Evolutionary conservation across 2,797 vertebrate species (phyloP), one percentile per base, ranked within the genome.

Genomic region (Champsocephalus gunnari): DNA sequence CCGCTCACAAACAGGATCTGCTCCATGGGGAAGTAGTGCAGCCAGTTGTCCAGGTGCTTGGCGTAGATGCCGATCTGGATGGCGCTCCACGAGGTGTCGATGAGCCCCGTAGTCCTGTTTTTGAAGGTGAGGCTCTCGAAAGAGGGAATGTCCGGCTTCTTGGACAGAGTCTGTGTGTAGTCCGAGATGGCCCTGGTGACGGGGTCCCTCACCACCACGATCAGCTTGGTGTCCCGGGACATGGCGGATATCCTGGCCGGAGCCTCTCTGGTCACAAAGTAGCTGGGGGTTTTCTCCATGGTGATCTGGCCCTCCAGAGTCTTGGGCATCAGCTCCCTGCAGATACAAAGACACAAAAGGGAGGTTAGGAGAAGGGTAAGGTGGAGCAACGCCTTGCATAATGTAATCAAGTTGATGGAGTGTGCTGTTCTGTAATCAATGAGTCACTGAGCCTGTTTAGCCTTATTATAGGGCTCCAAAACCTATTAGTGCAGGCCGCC

Each of bases 251-350:
- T 97, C 81, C 97, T 94, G 1, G 95, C 95, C 0, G 97, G 97
- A 32, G 96, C 96, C 87, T 98, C 97, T 81, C 95, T 94, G 61
- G 97, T 98, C 80, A 98, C 96, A 0, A 97, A 98, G 91, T 98
- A 98, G 89, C 96, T 98, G 89, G 97, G 97, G 3, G 97, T 97
- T 89, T 98, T 97, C 93, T 98, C 97, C 97, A 98, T 98, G 91
- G 97, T 97, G 95, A 97, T 97, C 94, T 98, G 97, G 12, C 97
- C 97, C 45, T 97, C 96, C 79, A 97, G 92, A 3, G 96, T 97
- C 78, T 95, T 94, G 17, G 97, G 97, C 97, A 98, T 98, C 89
- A 98, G 92, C 53, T 97, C 96, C 79, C 97, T 97, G 81, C 50
- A 64, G 71, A 53, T 13, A 47, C 19, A 24, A 66, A 58, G 11